Base-by-base conservation (phyloP, 2,797 vertebrate species). In the Euthynnus affinis region DNA sequence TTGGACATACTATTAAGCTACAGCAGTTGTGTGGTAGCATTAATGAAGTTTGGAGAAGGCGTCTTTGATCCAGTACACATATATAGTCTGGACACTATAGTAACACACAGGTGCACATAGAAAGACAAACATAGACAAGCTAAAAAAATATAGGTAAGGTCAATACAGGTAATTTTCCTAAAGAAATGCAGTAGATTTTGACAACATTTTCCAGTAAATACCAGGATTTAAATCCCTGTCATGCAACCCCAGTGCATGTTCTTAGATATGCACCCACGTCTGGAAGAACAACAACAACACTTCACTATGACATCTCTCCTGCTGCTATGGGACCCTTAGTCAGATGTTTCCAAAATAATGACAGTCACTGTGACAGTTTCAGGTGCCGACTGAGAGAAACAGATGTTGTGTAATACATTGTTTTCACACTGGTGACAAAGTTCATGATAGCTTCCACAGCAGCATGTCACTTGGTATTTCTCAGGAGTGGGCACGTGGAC, bases 331-430 rank as follows among this genome's bases (percentile, higher is more conserved):
- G 12, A 62, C 49, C 27, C 48, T 58, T 3, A 59, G 29, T 69
- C 48, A 48, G 34, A 63, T 46, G 22, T 65, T 66, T 71, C 25
- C 4, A n/a, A 49, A 78, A 49, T 44, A 71, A 34, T 63, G 15
- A 7, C 22, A 32, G 27, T 37, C 23, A 48, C 18, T 53, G 75
- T 66, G 51, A 63, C 40, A 18, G 6, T 70, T 64, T n/a, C 15
- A 9, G 27, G 67, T 71, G 44, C 6, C 29, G 42, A 46, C 58
- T 42, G 56, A 58, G 62, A 60, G 25, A 56, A 46, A 25, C 40
- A 29, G n/a, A 58, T 10, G 53, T 58, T 52, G 51, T 62, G 61
- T 65, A n/a, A 51, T 42, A 25, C 23, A 23, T 46, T 46, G n/a
- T 64, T 56, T 51, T 20, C 34, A 60, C 59, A 49, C 59, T 32